A percentile compares a stretch with the other conserved stretches of the same genome.
phyloP scores from a whole-genome alignment of 2,888 invertebrate genomes.

The Apomyelois bistriatella region DNA sequence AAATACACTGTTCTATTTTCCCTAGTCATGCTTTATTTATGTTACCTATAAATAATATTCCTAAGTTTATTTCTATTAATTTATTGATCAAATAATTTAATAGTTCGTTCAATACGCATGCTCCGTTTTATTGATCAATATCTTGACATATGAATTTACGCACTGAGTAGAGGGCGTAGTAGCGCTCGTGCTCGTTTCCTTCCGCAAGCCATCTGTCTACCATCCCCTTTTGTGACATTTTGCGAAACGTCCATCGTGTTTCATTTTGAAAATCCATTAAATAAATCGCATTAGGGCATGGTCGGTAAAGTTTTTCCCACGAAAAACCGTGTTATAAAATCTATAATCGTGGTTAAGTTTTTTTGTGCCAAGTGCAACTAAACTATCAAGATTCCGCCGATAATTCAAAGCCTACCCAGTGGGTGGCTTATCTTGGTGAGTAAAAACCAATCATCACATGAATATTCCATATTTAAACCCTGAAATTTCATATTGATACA shows the following conservation, averaged over 20 bases:
- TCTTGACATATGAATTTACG: constrained; percentile 26
- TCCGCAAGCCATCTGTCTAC: constrained; percentile 18
- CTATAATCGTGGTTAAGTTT: constrained; percentile 71
- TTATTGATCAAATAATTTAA: not conserved
- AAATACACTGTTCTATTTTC: no score
- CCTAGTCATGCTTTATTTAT: no score
- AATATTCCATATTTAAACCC: constrained; percentile 16
- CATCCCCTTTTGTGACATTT: constrained; percentile 69
- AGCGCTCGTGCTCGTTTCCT: constrained; percentile 33
- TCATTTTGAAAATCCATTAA: constrained; percentile 52
- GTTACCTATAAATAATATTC: no score
- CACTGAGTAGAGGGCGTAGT: constrained; percentile 50
- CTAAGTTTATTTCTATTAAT: no score
- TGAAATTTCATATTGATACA: constrained; percentile 1
- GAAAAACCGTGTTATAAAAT: constrained; percentile 67
- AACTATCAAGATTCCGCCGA: constrained; percentile 91
- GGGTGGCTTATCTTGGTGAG: constrained; percentile 88
- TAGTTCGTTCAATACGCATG: constrained; percentile 45
- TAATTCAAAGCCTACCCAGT: constrained; percentile 88
- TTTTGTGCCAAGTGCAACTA: constrained; percentile 80
- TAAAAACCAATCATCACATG: constrained; percentile 26
- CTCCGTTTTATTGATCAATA: constrained; percentile 47
- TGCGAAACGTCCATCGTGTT: constrained; percentile 61
- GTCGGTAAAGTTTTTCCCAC: constrained; percentile 67
- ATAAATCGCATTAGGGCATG: constrained; percentile 71